Base-by-base conservation (phyloP, 2,113 vertebrate species). In the Osmerus eperlanus region DNA sequence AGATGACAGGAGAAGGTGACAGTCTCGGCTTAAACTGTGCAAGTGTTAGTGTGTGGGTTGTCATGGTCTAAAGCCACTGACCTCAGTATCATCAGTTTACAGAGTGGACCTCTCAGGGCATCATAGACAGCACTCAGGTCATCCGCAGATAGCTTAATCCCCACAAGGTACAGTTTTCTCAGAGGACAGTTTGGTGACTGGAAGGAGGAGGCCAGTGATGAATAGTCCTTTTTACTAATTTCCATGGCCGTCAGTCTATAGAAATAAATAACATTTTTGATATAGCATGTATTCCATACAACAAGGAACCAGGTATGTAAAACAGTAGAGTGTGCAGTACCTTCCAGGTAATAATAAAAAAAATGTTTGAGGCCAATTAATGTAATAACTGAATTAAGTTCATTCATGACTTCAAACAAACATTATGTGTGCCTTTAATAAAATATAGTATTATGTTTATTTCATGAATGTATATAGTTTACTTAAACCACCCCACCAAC, bases 121-220 rank as follows among this genome's bases (percentile, higher is more conserved):
- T 23, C 12, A 23, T 29, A 62, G 23, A 62, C 15, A 28, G n/a
- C 23, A 13, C 21, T 28, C 6, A 28, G 16, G 25, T 32, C 13
- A 29, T 36, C 15, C 16, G 28, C 23, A 28, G 23, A 13, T 29
- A 15, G 16, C 1, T 8, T 15, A 2, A 9, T 64, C 1, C 28
- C 16, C 16, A 4, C 32, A 25, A 64, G 62, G 25, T 64, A 2
- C 62, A 64, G 62, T 13, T 32, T 28, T 64, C 62, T 64, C 29
- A 64, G 29, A 25, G 13, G 32, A 15, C 60, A 53, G 59, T 41
- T 15, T 41, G 18, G 51, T 63, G 21, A 25, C 28, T 23, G 58
- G 47, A 72, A 61, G 54, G 25, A 21, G 3, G 60, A 64, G 51
- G 70, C 59, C 29, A 72, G 3, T 13, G 18, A 16, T 47, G 63